Evolutionary conservation across 2,888 invertebrate genomes (phyloP).

Genomic region (Euspilapteryx auroguttella): DNA sequence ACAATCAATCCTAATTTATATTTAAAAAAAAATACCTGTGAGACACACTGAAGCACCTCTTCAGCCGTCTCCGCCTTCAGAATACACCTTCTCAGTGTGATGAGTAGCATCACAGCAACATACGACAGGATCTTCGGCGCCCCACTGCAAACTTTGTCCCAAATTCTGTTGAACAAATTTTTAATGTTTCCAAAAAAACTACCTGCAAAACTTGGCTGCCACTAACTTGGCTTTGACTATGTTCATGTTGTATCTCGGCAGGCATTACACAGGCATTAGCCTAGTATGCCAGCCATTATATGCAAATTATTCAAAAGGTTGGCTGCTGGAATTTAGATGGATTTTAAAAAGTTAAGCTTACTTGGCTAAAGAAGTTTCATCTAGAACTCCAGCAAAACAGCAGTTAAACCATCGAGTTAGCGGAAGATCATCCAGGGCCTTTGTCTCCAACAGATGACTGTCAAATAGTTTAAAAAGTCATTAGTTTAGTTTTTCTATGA

Average conservation of each 20-base stretch:
- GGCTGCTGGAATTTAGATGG: neutral
- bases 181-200: no score
- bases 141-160: conserved; percentile 88
- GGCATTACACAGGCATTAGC: no score
- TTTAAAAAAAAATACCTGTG: conserved; percentile 35
- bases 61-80: conserved; percentile 63
- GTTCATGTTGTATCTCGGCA: no score
- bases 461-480: no score
- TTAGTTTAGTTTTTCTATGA: no score
- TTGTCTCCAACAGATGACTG: conserved; percentile 68
- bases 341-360: conserved; percentile 21
- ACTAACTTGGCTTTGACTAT: no score
- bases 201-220: no score
- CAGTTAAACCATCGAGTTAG: conserved; percentile 79
- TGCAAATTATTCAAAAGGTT: no score
- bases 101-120: conserved; percentile 73
- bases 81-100: conserved; percentile 69
- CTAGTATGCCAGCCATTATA: no score
- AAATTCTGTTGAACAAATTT: conserved; percentile 70
- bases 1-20: neutral
- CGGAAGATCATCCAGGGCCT: conserved; percentile 67
- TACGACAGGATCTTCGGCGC: conserved; percentile 81
- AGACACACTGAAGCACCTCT: conserved; percentile 66
- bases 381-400: conserved; percentile 81
- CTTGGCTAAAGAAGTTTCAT: conserved; percentile 78